Base-by-base conservation (phyloP, 2,113 vertebrate genomes). In the Ancistrus triradiatus region DNA sequence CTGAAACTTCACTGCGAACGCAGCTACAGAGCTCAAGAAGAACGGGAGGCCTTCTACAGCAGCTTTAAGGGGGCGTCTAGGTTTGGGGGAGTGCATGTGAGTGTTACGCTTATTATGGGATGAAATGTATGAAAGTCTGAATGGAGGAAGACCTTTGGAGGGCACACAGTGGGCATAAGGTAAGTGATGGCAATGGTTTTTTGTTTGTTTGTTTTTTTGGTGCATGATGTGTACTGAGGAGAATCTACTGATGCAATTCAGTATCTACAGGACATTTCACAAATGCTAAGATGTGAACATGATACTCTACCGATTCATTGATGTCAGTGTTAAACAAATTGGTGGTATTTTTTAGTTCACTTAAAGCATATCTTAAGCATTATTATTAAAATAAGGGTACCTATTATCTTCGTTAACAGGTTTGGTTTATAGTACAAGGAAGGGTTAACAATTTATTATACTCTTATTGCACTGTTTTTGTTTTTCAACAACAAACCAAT, bases 81-180 rank as follows among this genome's bases (percentile, higher is more conserved):
- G 47, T 24, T 22, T 50, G 60, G 17, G 47, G 46, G 46, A 38
- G 59, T 38, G 31, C 35, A 24, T 25, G 59, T 18, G 19, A 14
- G 33, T 51, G 18, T 35, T 10, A 40, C 38, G 59, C n/a, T 50
- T 40, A 63, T 63, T 25, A 62, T 58, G 55, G 55, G 38, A 42
- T 58, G 55, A 25, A 38, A 14, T 27, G 37, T 42, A 7, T 43
- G 22, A 25, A 38, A 17, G 21, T 27, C 53, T 43, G 21, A 43
- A 43, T 58, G 55, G 38, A 58, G 38, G 38, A 58, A 35, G n/a
- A n/a, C 17, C 38, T 43, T 21, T 43, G 37, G 37, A 57, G 35
- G 17, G 18, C 11, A 14, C 35, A 35, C 22, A 6, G 5, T 24
- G 22, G 35, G 15, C 17, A 10, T 4, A 43, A 58, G 55, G 55